Conservation (phyloP, 2,888 invertebrate species). For the Alentia gelatinosa region DNA sequence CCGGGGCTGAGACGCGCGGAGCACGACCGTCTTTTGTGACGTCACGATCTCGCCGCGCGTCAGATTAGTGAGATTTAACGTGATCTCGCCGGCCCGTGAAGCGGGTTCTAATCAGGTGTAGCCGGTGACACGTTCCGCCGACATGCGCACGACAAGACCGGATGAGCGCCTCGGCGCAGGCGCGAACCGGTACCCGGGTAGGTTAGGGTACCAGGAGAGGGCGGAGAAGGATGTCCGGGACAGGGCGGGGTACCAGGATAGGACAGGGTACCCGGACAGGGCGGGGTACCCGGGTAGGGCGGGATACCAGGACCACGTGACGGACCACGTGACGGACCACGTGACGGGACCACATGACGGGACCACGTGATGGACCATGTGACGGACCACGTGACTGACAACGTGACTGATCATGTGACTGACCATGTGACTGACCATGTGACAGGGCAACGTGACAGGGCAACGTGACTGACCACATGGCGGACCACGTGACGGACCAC, state of each 20-base stretch:
- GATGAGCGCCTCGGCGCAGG: neutral
- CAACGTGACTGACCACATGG: neutral
- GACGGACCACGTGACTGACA: too few species aligned
- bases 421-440: neutral
- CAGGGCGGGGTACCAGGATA: neutral
- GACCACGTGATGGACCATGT: too few species aligned
- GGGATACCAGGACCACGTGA: neutral
- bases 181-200: neutral
- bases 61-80: conserved; percentile 29
- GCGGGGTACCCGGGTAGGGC: neutral
- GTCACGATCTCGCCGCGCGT: neutral
- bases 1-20: neutral
- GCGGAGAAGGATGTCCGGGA: neutral
- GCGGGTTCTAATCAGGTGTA: conserved; percentile 30
- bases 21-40: conserved; percentile 28
- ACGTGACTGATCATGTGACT: too few species aligned
- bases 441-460: neutral
- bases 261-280: neutral
- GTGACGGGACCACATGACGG: neutral
- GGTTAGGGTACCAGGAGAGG: neutral
- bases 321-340: too few species aligned
- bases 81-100: conserved; percentile 3
- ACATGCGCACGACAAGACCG: neutral
- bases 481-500: too few species aligned
- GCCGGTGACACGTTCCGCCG: conserved; percentile 1